These are phyloP conservation scores for Machimus atricapillus DNA, from an alignment of 2,888 invertebrate genomes.

Conservation along the genomic window DNA sequence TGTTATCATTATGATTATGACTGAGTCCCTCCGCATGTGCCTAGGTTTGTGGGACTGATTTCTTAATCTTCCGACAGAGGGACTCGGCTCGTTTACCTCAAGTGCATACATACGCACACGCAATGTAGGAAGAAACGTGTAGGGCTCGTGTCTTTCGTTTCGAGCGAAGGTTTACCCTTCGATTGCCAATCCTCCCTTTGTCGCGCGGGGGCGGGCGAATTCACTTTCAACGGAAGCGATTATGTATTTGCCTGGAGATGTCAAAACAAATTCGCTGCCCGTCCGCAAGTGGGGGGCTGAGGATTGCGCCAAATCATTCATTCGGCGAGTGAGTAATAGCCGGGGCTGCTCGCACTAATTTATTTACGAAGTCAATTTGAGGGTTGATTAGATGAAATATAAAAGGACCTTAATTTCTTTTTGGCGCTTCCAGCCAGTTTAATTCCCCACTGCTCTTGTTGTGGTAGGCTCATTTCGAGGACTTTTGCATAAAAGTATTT, in stretches of 20 bases:
- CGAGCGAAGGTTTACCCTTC: neutral
- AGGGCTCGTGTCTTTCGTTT: neutral
- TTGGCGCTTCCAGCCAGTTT: neutral
- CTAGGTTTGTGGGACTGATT: constrained; percentile 24
- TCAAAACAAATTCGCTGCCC: constrained; percentile 7
- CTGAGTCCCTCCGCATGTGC: neutral
- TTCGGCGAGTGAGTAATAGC: constrained; percentile 38
- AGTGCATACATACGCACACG: neutral
- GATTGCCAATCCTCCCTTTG: constrained; percentile 37
- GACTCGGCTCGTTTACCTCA: neutral
- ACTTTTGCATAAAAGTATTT: neutral
- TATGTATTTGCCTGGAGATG: constrained; percentile 24
- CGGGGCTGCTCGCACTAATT: constrained; percentile 30
- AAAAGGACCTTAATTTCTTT: constrained; percentile 4
- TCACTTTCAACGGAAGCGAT: constrained; percentile 20
- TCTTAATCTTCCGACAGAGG: constrained; percentile 37
- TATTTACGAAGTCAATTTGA: constrained; percentile 43
- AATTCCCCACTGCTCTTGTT: neutral
- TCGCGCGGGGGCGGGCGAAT: neutral
- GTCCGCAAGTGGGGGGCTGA: constrained; percentile 3
- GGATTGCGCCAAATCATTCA: constrained; percentile 36
- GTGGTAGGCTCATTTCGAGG: neutral
- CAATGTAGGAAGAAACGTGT: neutral
- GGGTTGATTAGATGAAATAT: constrained; percentile 44
- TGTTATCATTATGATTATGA: constrained; percentile 43